phyloP scores from a whole-genome alignment of 2,113 vertebrate genomes.

The Ploceus nigricollis region DNA sequence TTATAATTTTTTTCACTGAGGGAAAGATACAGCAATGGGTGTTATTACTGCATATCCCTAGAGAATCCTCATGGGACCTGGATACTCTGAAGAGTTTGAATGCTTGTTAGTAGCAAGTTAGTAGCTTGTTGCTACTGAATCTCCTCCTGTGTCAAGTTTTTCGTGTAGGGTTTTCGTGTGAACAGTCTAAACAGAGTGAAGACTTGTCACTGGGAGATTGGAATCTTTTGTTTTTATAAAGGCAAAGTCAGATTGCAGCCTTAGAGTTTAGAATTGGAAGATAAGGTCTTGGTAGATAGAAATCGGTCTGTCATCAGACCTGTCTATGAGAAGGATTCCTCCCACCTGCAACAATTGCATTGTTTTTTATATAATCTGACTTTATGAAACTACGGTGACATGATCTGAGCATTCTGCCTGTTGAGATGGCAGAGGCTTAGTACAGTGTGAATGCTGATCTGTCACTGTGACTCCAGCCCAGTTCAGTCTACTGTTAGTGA shows the following conservation, averaged over 20 bases:
- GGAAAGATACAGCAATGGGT: background rate
- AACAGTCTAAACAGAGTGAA: accelerated
- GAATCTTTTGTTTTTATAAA: background rate
- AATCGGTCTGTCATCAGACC: accelerated
- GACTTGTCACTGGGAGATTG: background rate
- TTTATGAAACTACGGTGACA: background rate
- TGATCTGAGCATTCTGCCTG: background rate
- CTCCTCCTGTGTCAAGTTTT: background rate
- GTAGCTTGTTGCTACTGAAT: background rate
- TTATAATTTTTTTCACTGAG: background rate
- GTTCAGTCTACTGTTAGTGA: background rate
- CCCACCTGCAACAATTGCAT: accelerated
- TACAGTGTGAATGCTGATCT: background rate
- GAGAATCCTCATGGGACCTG: background rate
- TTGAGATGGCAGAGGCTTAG: background rate
- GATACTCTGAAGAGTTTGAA: background rate
- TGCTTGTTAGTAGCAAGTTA: background rate
- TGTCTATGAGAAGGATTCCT: background rate
- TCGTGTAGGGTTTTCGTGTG: accelerated
- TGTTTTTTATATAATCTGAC: background rate
- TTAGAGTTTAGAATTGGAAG: background rate
- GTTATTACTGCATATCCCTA: background rate
- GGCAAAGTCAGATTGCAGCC: background rate
- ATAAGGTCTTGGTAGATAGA: background rate
- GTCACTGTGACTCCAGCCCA: background rate